Percentiles rank a stretch among this genome's conserved stretches.
Conservation (phyloP, 1,140 invertebrate species). For the Conus ventricosus region DNA sequence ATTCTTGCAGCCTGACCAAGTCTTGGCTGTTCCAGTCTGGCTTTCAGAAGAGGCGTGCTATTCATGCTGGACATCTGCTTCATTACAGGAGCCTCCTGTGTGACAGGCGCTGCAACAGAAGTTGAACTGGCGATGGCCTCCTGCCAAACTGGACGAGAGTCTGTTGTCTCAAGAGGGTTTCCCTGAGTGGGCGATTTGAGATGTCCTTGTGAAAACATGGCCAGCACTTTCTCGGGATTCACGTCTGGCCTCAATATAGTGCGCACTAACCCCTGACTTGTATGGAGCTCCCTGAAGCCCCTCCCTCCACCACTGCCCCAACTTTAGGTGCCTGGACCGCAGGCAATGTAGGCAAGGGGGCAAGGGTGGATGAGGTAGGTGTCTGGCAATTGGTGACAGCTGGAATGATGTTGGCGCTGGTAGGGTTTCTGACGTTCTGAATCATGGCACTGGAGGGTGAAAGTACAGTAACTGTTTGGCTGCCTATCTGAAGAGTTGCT, state of each 20-base stretch:
- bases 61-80: not conserved
- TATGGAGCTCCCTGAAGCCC: not conserved
- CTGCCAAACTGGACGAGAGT: too few relatives aligned
- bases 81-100: not conserved
- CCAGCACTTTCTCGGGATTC: not conserved
- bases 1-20: not conserved
- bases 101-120: not conserved
- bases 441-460: slow-evolving; percentile 24
- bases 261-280: not conserved
- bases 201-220: not conserved
- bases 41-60: slow-evolving; percentile 6
- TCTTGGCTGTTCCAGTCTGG: slow-evolving; percentile 10
- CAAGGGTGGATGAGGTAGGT: not conserved
- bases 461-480: slow-evolving; percentile 28
- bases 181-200: not conserved
- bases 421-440: slow-evolving; percentile 10
- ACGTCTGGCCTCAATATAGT: not conserved
- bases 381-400: not conserved
- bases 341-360: not conserved
- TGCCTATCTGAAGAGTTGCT: slow-evolving; percentile 33
- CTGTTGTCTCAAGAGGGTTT: too few relatives aligned
- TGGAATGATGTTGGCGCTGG: not conserved
- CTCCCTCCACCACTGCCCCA: not conserved
- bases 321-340: not conserved
- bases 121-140: not conserved